These are phyloP conservation scores for Orussus abietinus DNA, from an alignment of 1,140 invertebrate species.

Conservation along the genomic window DNA sequence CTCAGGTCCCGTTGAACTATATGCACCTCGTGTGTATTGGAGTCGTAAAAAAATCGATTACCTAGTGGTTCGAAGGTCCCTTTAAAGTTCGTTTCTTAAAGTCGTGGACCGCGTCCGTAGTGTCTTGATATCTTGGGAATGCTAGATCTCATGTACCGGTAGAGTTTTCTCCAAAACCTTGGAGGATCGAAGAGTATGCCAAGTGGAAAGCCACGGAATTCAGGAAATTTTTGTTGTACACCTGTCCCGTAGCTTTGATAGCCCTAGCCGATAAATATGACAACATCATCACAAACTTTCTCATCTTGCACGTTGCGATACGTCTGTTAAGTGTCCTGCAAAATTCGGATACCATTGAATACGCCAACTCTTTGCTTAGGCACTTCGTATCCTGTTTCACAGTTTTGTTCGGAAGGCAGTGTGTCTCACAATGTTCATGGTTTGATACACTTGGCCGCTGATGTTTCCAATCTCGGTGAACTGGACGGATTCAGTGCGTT, in stretches of 20 bases:
- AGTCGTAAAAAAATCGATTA: conserved; percentile 26
- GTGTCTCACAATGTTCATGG: no score
- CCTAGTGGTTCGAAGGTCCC: conserved; percentile 22
- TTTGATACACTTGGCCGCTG: conserved; percentile 8
- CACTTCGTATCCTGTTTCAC: no score
- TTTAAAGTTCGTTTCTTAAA: conserved; percentile 8
- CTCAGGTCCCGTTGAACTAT: conserved; percentile 27
- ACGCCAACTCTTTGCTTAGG: conserved; percentile 18
- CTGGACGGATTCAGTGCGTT: no score
- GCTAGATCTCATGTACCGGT: conserved; percentile 17
- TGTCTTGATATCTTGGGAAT: conserved; percentile 4
- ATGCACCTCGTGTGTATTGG: conserved; percentile 32
- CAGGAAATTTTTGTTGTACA: conserved; percentile 33
- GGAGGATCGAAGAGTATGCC: conserved; percentile 21
- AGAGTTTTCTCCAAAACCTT: conserved; percentile 32
- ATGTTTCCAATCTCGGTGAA: conserved; percentile 10
- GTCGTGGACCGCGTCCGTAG: conserved; percentile 8
- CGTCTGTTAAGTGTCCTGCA: conserved; percentile 12
- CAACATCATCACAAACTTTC: conserved; percentile 22
- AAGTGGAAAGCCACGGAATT: conserved; percentile 41
- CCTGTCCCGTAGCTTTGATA: conserved; percentile 27
- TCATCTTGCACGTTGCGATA: conserved; percentile 19
- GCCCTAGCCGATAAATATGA: conserved; percentile 7
- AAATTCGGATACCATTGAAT: conserved; percentile 8
- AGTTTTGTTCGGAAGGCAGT: no score